Evolutionary conservation across 1,140 invertebrate genomes (phyloP).

Genomic region (Dysdera silvatica): DNA sequence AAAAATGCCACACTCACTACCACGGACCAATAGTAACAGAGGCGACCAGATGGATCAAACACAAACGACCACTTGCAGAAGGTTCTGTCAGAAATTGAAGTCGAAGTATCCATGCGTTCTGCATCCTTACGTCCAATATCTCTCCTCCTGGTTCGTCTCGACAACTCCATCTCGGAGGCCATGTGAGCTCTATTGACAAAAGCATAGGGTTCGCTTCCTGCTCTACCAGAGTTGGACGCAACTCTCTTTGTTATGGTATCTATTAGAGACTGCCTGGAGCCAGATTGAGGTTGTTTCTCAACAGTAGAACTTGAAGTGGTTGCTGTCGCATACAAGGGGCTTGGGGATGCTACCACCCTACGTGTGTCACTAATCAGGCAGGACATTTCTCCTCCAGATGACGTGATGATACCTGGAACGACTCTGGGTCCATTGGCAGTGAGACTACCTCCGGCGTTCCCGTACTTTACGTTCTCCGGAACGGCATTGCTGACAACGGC

Average conservation of each 20-base stretch:
- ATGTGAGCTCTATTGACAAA: conserved; percentile 40
- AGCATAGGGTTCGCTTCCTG: conserved; percentile 38
- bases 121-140: conserved; percentile 60
- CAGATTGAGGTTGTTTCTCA: conserved; percentile 47
- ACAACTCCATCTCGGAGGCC: conserved; percentile 34
- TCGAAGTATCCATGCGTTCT: conserved; percentile 44
- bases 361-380: conserved; percentile 42
- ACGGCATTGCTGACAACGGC: conserved; percentile 56
- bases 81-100: conserved; percentile 34
- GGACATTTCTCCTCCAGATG: conserved; percentile 40
- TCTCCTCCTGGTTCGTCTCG: conserved; percentile 42
- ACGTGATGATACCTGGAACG: conserved; percentile 55
- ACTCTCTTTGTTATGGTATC: conserved; percentile 61
- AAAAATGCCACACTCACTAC: conserved; percentile 94
- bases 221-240: conserved; percentile 48
- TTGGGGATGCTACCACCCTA: conserved; percentile 31
- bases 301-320: conserved; percentile 28
- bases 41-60: conserved; percentile 58
- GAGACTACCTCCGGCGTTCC: conserved; percentile 46
- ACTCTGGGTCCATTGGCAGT: conserved; percentile 57
- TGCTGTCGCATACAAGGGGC: conserved; percentile 40
- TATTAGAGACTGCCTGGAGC: conserved; percentile 52
- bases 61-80: conserved; percentile 75
- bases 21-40: conserved; percentile 94
- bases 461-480: conserved; percentile 53